Evolutionary conservation across 2,113 vertebrate species (phyloP).

Genomic region (Anseranas semipalmata): DNA sequence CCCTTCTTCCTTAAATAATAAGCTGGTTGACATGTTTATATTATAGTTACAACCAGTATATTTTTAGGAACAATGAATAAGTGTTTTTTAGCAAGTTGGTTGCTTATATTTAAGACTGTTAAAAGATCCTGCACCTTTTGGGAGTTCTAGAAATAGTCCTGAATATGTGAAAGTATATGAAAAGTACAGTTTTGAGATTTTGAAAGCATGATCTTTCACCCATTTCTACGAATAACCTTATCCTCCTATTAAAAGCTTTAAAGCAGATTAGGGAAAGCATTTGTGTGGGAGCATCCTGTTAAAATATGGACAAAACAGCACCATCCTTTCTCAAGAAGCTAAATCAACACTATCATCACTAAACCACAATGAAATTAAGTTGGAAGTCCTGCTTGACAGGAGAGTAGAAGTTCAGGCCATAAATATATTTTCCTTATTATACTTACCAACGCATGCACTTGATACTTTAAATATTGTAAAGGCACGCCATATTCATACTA

Average conservation of each 20-base stretch:
- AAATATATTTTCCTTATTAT: not conserved
- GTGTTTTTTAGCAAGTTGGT: not conserved
- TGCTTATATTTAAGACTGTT: not conserved
- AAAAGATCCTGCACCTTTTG: not conserved
- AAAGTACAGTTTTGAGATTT: not conserved
- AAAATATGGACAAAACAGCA: not conserved
- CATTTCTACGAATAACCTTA: not conserved
- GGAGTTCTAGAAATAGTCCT: not conserved
- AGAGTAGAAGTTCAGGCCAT: not conserved
- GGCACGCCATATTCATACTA: not conserved
- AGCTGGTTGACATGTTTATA: not conserved
- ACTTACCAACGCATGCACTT: not conserved
- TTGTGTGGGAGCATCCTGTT: not conserved
- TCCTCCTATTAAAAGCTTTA: not conserved
- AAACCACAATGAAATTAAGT: not conserved
- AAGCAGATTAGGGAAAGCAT: not conserved
- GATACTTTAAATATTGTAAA: not conserved
- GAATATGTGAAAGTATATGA: not conserved
- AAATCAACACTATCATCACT: not conserved
- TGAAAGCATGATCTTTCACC: not conserved
- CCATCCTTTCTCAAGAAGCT: not conserved
- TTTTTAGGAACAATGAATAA: conserved; percentile 7
- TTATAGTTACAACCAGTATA: not conserved
- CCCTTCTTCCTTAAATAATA: not conserved
- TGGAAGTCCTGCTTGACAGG: not conserved